Evolutionary conservation across 2,797 vertebrate genomes (phyloP).

Genomic region (Cottoperca gobio): DNA sequence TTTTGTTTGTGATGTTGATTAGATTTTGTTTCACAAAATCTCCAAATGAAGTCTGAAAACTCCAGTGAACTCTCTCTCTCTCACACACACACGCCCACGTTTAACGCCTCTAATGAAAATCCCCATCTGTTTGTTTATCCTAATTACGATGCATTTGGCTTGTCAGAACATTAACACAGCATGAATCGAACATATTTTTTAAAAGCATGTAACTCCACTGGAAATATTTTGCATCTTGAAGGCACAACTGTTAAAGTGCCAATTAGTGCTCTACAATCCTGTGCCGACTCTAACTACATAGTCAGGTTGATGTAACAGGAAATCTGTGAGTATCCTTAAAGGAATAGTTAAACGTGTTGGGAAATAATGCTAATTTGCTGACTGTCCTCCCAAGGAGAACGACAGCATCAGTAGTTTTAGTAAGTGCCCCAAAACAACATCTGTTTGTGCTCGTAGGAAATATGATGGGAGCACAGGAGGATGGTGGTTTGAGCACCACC

Average conservation of each 20-base stretch:
- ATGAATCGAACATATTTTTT: constrained; percentile 61
- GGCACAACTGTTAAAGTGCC: constrained; percentile 16
- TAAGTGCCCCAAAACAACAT: neutral
- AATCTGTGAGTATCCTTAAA: neutral
- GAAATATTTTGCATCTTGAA: constrained; percentile 45
- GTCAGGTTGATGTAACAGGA: constrained; percentile 1
- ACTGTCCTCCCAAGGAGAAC: neutral
- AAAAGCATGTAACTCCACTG: constrained; percentile 36
- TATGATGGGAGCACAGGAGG: neutral
- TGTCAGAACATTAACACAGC: constrained; percentile 68
- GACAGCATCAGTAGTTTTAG: neutral
- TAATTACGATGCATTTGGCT: constrained; percentile 70
- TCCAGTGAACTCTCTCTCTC: constrained; percentile 5
- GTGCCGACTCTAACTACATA: neutral
- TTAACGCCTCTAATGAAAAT: constrained; percentile 60
- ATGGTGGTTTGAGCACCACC: too few relatives aligned
- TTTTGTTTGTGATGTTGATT: constrained; percentile 5
- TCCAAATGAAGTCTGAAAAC: constrained; percentile 29
- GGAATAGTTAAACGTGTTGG: neutral
- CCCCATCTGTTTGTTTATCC: constrained; percentile 72
- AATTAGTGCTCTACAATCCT: neutral
- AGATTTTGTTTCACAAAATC: constrained; percentile 5
- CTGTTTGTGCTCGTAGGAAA: neutral
- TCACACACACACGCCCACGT: constrained; percentile 36
- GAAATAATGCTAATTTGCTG: neutral